Base-by-base conservation (phyloP, 2,888 invertebrate species). In the Diogma glabrata region DNA sequence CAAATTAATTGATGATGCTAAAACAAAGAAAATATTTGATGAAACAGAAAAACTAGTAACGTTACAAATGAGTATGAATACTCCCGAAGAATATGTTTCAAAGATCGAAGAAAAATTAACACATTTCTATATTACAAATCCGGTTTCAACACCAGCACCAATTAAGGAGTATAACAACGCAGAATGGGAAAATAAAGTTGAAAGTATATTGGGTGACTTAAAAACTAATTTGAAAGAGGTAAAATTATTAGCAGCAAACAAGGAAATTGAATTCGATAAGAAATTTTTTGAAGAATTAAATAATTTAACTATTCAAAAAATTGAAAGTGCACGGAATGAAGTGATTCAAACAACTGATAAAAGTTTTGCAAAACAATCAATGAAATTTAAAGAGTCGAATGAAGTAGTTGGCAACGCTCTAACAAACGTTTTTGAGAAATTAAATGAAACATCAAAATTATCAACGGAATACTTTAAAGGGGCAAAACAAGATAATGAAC, bases 241-340 rank as follows among this genome's bases (percentile, higher is more conserved):
- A 1, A 46, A 51, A 17, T n/a, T 23, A 4, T 14, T 33, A 10
- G 7, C 30, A 10, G 17, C 3, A 9, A 48, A 23, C 7, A 22
- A 22, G 14, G 33, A 24, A 46, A 30, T 38, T 9, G 17, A 14
- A 54, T 48, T 60, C 65, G 58, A 67, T 70, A 47, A 70, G 64
- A 49, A 74, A 66, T 64, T 75, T 69, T 64, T 84, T 2, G 72
- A 76, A 52, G 66, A 69, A 10, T 62, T 77, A 26, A 74, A 77
- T 54, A 86, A 86, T 63, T 71, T 76, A 49, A 84, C 84, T 0
- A 65, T 79, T 40, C 72, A 72, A 45, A 72, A 76, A 1, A 57
- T 85, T 38, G 74, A 75, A 51, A 73, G 74, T 45, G 65, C 77
- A 4, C 76, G 74, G 54, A 70, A 72, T 24, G 71, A 74, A 22